Evolutionary conservation across 2,888 invertebrate species (phyloP).

Genomic region (Tinea semifulvella): DNA sequence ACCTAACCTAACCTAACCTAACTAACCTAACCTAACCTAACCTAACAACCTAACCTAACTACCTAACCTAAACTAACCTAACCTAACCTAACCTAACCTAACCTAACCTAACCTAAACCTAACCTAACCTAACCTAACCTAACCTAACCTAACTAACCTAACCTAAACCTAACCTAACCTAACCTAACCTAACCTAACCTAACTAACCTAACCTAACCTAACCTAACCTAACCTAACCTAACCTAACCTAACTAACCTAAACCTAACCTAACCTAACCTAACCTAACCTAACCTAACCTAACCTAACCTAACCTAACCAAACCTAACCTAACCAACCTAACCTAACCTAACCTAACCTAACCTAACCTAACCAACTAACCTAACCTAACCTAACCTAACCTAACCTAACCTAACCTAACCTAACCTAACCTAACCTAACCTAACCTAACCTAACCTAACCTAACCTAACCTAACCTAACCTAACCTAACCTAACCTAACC

Average conservation of each 20-base stretch:
- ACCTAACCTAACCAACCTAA: no score
- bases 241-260: no score
- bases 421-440: no score
- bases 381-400: no score
- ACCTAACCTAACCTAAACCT: conserved; percentile 18
- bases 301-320: no score
- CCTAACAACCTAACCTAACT: conserved; percentile 13
- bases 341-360: no score
- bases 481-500: no score
- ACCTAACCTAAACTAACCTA: conserved; percentile 15
- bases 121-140: conserved; percentile 17
- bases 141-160: conserved; percentile 17
- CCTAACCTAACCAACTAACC: no score
- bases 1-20: conserved; percentile 17
- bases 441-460: no score
- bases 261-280: conserved; percentile 15
- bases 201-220: conserved; percentile 15
- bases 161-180: conserved; percentile 16
- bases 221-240: conserved; percentile 14
- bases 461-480: no score
- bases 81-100: conserved; percentile 18
- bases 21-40: conserved; percentile 16
- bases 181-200: conserved; percentile 15
- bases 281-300: no score
- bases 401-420: no score